Percentiles rank a stretch among this genome's conserved stretches.
Evolutionary conservation across 2,113 vertebrate genomes (phyloP).

Genomic region (Sigmodon hispidus): DNA sequence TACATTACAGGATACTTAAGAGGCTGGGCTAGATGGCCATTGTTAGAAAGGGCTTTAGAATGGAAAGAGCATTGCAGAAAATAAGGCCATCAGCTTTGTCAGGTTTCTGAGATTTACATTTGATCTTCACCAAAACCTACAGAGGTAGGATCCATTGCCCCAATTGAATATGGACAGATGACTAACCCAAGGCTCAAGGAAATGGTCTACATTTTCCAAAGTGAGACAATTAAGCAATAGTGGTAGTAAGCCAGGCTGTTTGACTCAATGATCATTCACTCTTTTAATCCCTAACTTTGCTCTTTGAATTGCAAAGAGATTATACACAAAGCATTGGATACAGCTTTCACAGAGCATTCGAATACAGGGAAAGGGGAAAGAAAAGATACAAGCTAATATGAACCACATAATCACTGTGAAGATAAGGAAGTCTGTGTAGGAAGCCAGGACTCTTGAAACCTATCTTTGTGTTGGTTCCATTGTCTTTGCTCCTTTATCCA

Average conservation of each 20-base stretch:
- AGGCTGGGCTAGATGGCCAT: neutral
- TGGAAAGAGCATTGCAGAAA: neutral
- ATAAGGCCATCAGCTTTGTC: neutral
- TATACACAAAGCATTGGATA: too few relatives aligned
- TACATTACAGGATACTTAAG: neutral
- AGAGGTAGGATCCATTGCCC: neutral
- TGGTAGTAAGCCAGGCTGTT: neutral
- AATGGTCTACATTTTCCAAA: neutral
- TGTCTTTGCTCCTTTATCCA: neutral
- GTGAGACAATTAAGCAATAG: neutral
- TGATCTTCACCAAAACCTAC: neutral
- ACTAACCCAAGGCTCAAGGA: neutral
- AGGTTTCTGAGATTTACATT: neutral
- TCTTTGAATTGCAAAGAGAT: neutral
- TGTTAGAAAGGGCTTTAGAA: neutral
- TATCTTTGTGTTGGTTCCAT: neutral
- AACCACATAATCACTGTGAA: too few relatives aligned
- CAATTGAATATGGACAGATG: neutral
- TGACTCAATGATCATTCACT: neutral
- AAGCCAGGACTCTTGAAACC: neutral
- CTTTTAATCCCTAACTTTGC: neutral
- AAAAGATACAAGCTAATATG: rapidly evolving
- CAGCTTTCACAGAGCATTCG: rapidly evolving
- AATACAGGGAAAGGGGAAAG: neutral
- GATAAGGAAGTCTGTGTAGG: too few relatives aligned